These are phyloP conservation scores for Calonectris borealis DNA, from an alignment of 2,113 vertebrate species.

Conservation along the genomic window DNA sequence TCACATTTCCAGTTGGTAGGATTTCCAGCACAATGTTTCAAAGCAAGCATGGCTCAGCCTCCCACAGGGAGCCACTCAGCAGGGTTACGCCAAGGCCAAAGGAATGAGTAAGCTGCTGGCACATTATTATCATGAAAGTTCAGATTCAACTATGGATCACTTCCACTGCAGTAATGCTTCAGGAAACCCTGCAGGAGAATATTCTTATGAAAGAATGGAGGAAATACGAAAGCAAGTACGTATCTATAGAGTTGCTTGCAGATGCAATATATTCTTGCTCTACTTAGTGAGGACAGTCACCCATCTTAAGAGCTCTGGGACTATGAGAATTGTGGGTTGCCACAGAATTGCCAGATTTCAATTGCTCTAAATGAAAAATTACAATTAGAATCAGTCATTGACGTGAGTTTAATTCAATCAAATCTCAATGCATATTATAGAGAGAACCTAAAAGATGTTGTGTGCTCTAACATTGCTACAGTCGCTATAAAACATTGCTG, in stretches of 20 bases:
- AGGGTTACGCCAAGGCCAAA: not conserved
- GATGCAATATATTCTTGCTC: not conserved
- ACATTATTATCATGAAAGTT: not conserved
- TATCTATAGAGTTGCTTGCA: not conserved
- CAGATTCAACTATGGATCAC: not conserved
- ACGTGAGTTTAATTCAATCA: not conserved
- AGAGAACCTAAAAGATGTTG: not conserved
- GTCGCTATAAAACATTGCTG: not conserved
- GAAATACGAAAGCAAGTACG: not conserved
- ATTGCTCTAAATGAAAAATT: not conserved
- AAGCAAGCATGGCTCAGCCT: not conserved
- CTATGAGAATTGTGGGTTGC: not conserved
- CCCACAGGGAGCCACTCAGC: not conserved
- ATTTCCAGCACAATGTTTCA: not conserved
- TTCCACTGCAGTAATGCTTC: not conserved
- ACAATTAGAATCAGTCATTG: not conserved
- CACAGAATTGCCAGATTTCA: not conserved
- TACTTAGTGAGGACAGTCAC: not conserved
- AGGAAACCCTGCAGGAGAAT: not conserved
- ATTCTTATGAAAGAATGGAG: not conserved
- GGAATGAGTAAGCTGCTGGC: conserved; percentile 18
- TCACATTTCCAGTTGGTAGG: not conserved
- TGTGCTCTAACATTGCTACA: not conserved
- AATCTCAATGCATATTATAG: not conserved
- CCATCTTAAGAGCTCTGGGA: not conserved